These are phyloP conservation scores for Drosophila recens DNA, from an alignment of 2,888 invertebrate species.

Conservation along the genomic window DNA sequence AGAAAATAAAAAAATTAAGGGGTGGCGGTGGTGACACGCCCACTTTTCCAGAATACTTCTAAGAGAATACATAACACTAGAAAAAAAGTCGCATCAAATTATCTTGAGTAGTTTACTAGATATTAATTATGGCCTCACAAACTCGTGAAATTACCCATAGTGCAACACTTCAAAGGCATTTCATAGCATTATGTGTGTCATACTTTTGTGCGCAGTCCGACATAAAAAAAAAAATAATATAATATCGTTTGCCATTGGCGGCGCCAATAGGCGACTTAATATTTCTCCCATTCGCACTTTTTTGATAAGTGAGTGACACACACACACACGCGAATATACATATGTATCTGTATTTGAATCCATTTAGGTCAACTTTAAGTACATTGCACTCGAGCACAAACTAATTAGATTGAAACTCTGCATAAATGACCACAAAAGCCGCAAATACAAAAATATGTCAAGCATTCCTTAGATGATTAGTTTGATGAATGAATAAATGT, in stretches of 20 bases:
- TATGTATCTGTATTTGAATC: background rate
- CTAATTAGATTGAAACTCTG: slow-evolving; percentile 62
- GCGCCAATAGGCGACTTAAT: slow-evolving; percentile 58
- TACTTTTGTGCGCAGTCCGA: slow-evolving; percentile 60
- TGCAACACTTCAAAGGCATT: slow-evolving; percentile 79
- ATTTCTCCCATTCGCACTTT: slow-evolving; percentile 35
- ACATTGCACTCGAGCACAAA: slow-evolving; percentile 62
- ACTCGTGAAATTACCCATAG: no score
- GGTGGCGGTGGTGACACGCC: no score
- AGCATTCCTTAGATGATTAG: slow-evolving; percentile 48
- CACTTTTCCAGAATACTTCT: no score
- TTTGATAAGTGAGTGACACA: slow-evolving; percentile 45
- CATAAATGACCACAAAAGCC: slow-evolving; percentile 45
- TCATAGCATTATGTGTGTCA: slow-evolving; percentile 61
- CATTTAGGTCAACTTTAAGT: slow-evolving; percentile 38
- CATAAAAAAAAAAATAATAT: slow-evolving; percentile 23
- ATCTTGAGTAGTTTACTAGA: no score
- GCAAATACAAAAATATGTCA: slow-evolving; percentile 47
- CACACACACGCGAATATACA: background rate
- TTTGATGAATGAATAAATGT: background rate
- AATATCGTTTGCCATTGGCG: slow-evolving; percentile 30
- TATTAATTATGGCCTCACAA: no score
- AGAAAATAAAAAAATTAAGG: no score
- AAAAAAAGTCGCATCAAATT: no score
- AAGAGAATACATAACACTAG: no score